Base-by-base conservation (phyloP, 1,140 invertebrate genomes). In the Proctacanthus coquilletti region DNA sequence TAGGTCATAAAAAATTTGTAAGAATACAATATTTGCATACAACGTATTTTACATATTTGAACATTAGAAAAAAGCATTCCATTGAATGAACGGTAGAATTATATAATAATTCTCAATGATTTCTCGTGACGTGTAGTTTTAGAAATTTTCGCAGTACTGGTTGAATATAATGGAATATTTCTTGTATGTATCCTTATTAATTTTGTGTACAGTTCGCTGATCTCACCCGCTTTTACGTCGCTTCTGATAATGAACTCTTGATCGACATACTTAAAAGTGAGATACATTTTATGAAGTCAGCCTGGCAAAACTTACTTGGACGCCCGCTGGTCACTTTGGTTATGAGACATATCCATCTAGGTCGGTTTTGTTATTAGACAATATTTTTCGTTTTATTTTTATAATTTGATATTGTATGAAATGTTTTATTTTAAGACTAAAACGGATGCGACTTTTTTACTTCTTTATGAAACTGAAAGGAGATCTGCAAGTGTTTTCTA, bases 221-320 rank as follows among this genome's bases (percentile, higher is more conserved):
- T 72, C 81, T 87, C 69, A 82, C 80, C 53, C 76, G 86, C 56
- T 94, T 93, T 75, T 94, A 95, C 77, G 86, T 94, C 57, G 89
- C 89, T 61, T 91, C 86, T 53, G 91, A 95, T 68, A 87, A 89
- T 67, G 84, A 93, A 64, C 72, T 95, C 62, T 84, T 95, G 78
- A 85, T 95, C 62, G 91, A 95, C 71, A 92, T 87, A 62, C 86
- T 92, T 70, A 92, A 89, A 72, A 84, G 83, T 52, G 87, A 93
- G 72, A 82, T 94, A 55, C 85, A 89, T 75, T 93, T 93, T 71
- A 77, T 94, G 66, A 92, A 93, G 70, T 89, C 83, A 47, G 85
- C 81, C 59, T 94, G 88, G 88, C 84, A 88, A 70, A 87, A 88
- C 68, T 83, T 91, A 65, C 75, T 89, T 58, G 88, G 88, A 46